phyloP scores from a whole-genome alignment of 2,113 vertebrate genomes.

The Mungos mungo region DNA sequence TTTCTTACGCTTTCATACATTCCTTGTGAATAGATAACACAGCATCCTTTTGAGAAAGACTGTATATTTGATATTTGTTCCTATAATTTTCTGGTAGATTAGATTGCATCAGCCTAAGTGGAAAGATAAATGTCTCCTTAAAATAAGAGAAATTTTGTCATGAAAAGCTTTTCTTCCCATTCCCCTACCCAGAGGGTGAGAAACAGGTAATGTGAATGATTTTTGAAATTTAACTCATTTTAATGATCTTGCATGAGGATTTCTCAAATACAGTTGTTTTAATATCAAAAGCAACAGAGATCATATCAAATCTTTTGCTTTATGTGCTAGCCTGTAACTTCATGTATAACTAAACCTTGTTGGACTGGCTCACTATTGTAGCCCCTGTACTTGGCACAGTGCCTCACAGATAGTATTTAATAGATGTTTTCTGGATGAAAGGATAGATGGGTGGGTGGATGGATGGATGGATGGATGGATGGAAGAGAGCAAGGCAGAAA shows the following conservation, averaged over 20 bases:
- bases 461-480: neutral
- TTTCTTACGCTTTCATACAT: constrained; percentile 28
- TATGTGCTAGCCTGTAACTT: neutral
- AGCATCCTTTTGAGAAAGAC: neutral
- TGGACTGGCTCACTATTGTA: neutral
- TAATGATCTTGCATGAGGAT: neutral
- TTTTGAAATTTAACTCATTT: constrained; percentile 22
- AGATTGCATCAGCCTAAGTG: constrained; percentile 30
- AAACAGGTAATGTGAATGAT: neutral
- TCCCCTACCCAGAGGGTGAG: neutral
- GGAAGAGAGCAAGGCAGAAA: neutral
- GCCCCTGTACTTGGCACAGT: neutral
- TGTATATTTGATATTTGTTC: constrained; percentile 33
- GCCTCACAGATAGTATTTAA: neutral
- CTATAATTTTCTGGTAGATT: constrained; percentile 23
- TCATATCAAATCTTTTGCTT: neutral
- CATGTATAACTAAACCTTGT: neutral
- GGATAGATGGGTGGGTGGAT: neutral
- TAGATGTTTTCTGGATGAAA: neutral
- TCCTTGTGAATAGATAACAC: neutral
- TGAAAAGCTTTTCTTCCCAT: neutral
- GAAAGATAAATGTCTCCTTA: neutral
- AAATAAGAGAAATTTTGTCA: neutral
- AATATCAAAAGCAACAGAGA: neutral
- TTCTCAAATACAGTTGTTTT: constrained; percentile 14